These are phyloP conservation scores for Marmota monax DNA, from an alignment of 2,113 vertebrate species.

Conservation along the genomic window DNA sequence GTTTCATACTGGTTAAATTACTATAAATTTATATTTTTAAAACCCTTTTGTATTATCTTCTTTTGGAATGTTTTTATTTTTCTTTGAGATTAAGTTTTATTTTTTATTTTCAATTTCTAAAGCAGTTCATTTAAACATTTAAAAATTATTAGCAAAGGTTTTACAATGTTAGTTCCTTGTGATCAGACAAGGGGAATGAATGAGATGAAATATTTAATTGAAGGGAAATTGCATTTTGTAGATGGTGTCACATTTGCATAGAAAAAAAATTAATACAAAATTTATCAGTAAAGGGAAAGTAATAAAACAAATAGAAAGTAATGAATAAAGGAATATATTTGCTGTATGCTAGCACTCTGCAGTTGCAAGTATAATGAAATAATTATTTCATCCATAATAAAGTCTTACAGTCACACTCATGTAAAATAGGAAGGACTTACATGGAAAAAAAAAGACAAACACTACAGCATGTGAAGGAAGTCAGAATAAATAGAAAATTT, in stretches of 20 bases:
- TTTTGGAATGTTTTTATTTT: neutral
- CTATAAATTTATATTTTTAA: slow-evolving; percentile 17
- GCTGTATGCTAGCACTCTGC: neutral
- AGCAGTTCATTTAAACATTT: neutral
- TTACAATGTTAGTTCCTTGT: neutral
- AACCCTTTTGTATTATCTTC: neutral
- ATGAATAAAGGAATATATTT: neutral
- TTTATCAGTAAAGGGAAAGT: neutral
- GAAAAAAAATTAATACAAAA: neutral
- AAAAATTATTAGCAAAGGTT: neutral
- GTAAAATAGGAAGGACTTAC: neutral
- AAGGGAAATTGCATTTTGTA: neutral
- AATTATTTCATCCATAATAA: neutral
- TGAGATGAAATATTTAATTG: neutral
- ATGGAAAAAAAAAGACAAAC: neutral
- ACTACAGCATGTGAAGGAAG: neutral
- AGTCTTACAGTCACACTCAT: neutral
- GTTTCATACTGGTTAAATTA: neutral
- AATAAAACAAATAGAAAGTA: neutral
- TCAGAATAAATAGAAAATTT: neutral
- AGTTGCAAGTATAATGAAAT: neutral
- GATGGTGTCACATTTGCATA: neutral
- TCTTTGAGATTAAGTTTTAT: neutral
- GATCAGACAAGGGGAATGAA: neutral
- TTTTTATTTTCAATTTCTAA: neutral